Percentiles rank a stretch among this genome's conserved stretches.
Conservation (phyloP, 2,113 vertebrate genomes). For the Sardina pilchardus region DNA sequence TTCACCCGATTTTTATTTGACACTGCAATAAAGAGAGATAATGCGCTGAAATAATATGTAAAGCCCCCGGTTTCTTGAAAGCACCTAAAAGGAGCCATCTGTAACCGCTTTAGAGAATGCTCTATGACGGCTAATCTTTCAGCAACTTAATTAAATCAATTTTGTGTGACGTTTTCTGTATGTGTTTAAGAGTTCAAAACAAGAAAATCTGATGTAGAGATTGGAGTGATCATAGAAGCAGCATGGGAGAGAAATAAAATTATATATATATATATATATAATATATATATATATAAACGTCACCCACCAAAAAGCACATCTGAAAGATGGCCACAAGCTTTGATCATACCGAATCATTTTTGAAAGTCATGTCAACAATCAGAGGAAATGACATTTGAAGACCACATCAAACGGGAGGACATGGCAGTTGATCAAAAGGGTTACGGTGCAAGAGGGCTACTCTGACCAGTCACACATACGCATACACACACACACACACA, state of each 20-base stretch:
- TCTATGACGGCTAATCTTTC: not conserved
- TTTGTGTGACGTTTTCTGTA: not conserved
- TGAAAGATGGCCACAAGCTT: conserved; percentile 43
- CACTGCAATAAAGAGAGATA: not conserved
- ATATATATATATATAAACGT: not conserved
- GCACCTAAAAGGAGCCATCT: not conserved
- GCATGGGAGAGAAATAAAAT: conserved; percentile 22
- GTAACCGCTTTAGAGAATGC: not conserved
- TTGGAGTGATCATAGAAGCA: conserved; percentile 32
- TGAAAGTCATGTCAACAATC: conserved; percentile 40
- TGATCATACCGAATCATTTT: conserved; percentile 38
- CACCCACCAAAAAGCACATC: conserved; percentile 58
- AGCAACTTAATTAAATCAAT: not conserved
- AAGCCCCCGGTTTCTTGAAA: not conserved
- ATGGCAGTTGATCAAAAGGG: conserved; percentile 55
- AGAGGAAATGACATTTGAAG: conserved; percentile 52
- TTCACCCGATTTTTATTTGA: not conserved
- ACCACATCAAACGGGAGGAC: conserved; percentile 60
- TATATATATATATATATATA: too few relatives aligned
- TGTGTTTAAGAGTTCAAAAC: conserved; percentile 13
- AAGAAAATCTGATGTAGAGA: conserved; percentile 15
- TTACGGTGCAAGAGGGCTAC: conserved; percentile 15
- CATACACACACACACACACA: not conserved
- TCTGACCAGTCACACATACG: conserved; percentile 3
- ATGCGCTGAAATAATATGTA: not conserved